A percentile compares a stretch with the other conserved stretches of the same genome.
These are phyloP conservation scores for Eira barbara DNA, from an alignment of 2,113 vertebrate species.

Conservation along the genomic window DNA sequence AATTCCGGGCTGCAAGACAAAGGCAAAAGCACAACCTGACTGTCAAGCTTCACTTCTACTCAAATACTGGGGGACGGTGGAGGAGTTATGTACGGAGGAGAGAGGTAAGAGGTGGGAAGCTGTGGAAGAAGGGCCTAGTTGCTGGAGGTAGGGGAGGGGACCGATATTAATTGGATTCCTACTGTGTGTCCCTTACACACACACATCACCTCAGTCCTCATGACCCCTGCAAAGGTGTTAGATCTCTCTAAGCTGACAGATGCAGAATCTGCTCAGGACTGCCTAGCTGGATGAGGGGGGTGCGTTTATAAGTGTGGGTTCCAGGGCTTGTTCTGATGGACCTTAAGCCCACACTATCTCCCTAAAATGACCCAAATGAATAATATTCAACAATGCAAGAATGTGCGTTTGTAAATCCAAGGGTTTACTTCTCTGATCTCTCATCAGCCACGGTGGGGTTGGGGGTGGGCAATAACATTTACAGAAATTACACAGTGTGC, in stretches of 20 bases:
- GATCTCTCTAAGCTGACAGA: not conserved
- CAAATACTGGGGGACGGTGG: not conserved
- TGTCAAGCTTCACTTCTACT: not conserved
- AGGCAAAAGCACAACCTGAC: not conserved
- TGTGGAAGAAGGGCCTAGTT: not conserved
- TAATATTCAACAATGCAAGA: not conserved
- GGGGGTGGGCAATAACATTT: not conserved
- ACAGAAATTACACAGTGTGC: not conserved
- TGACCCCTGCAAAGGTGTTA: not conserved
- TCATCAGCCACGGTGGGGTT: not conserved
- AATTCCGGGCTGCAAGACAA: slow-evolving; percentile 38
- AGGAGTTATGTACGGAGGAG: not conserved
- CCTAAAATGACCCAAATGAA: not conserved
- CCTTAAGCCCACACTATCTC: not conserved
- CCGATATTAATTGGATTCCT: not conserved
- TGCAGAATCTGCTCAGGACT: not conserved
- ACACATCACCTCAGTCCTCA: not conserved
- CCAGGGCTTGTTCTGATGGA: not conserved
- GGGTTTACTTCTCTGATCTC: not conserved
- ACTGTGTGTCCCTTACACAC: not conserved
- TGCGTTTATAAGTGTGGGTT: not conserved
- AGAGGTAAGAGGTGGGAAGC: not conserved
- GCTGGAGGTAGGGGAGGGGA: too few relatives aligned
- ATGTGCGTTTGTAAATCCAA: not conserved
- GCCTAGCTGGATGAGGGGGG: not conserved